Base-by-base conservation (phyloP, 2,888 invertebrate species). In the Machimus rusticus region DNA sequence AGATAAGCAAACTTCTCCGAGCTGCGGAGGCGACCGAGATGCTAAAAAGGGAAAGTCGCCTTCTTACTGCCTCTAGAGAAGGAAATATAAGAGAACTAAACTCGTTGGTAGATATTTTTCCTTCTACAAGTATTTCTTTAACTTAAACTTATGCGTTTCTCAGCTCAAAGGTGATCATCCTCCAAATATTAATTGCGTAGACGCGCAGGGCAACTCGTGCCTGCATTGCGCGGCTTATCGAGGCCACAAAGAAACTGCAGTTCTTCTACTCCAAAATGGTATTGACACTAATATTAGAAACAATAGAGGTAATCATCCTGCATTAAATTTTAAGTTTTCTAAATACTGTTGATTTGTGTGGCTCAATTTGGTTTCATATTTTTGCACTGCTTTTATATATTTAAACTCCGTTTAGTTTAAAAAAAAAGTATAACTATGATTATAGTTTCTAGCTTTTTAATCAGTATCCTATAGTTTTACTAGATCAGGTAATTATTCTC, bases 171-270 rank as follows among this genome's bases (percentile, higher is more conserved):
- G 93, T 37, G 91, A 93, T 0, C 93, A 93, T 89, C 93, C 95
- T 0, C 94, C 95, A 0, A 95, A 94, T 89, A 94, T 95, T 86
- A 95, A 95, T 92, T 95, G 95, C 90, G 93, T 94, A 84, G 95
- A 95, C 90, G 92, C 93, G 1, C 94, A 94, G 90, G 95, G 95
- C 82, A 95, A 95, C 92, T 94, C 95, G 0, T 94, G 95, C 51
- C 92, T 95, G 2, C 95, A 96, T 90, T 94, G 95, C 90, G 95
- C 95, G 1, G 94, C 95, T 1, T 95, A 95, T 90, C 91, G 95
- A 16, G 95, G 95, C 0, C 95, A 95, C 90, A 94, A 95, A 76
- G 93, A 95, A 86, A 93, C 94, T 8, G 95, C 95, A 0, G 94
- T 95, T 3, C 90, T 95, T 4, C 91, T 96, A 6, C 91, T 96